phyloP scores from a whole-genome alignment of 2,888 invertebrate genomes.

The Conomelus anceps region DNA sequence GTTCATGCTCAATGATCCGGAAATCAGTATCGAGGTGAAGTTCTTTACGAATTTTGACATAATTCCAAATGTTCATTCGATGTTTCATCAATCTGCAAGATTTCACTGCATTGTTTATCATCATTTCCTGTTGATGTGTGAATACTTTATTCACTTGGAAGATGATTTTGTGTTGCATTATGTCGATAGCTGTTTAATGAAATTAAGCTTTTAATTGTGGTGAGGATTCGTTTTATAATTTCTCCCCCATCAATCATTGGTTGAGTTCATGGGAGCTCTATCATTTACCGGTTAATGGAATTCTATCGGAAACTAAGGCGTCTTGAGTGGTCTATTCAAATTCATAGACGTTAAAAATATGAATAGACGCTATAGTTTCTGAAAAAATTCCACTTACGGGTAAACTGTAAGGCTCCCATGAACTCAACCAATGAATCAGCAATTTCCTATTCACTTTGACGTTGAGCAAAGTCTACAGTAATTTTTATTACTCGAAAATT shows the following conservation, averaged over 20 bases:
- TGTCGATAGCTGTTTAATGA: not conserved
- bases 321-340: no score
- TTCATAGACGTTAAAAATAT: no score
- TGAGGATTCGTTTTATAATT: not conserved
- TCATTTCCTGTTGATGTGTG: not conserved
- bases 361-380: no score
- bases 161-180: not conserved
- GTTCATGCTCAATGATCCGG: not conserved
- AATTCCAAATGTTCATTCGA: not conserved
- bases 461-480: no score
- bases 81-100: not conserved
- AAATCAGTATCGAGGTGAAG: not conserved
- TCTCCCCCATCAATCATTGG: not conserved
- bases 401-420: no score
- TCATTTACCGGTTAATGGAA: no score
- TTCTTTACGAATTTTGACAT: not conserved
- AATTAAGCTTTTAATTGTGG: not conserved
- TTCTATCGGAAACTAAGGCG: no score
- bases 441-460: no score
- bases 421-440: no score
- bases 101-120: not conserved
- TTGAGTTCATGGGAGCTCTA: no score
- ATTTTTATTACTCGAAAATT: no score
- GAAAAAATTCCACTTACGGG: no score
- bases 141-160: not conserved